A percentile compares a stretch with the other conserved stretches of the same genome.
These are phyloP conservation scores for Lepidocolaptes lacrymiger DNA, from an alignment of 2,797 vertebrate genomes.

Conservation along the genomic window DNA sequence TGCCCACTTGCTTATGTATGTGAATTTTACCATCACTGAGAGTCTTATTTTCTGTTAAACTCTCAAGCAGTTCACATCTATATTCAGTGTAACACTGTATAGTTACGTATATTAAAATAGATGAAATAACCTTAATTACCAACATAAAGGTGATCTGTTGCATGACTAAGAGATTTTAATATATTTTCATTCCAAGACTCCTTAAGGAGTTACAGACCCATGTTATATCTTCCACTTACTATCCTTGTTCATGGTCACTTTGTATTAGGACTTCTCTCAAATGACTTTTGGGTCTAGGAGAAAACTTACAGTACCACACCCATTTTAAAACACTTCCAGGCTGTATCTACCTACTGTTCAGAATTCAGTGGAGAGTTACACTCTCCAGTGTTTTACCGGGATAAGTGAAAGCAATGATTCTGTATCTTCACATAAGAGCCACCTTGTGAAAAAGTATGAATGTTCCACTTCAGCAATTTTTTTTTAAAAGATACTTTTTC, in stretches of 20 bases:
- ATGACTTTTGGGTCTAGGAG: background rate
- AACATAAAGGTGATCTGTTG: background rate
- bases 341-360: background rate
- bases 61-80: background rate
- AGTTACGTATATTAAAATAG: background rate
- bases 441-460: background rate
- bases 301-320: accelerated
- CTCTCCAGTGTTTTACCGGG: background rate
- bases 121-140: background rate
- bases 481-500: background rate
- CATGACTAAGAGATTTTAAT: background rate
- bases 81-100: background rate
- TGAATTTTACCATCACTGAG: background rate
- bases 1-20: accelerated
- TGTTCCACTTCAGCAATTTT: background rate
- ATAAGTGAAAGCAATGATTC: background rate
- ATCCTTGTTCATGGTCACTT: background rate
- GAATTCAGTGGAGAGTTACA: background rate
- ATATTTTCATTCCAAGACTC: background rate
- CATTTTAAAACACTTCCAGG: background rate
- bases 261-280: background rate
- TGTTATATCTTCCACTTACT: background rate
- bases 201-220: background rate
- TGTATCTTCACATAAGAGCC: background rate
- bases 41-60: background rate